Conservation (phyloP, 2,113 vertebrate genomes). For the Lampris incognitus region DNA sequence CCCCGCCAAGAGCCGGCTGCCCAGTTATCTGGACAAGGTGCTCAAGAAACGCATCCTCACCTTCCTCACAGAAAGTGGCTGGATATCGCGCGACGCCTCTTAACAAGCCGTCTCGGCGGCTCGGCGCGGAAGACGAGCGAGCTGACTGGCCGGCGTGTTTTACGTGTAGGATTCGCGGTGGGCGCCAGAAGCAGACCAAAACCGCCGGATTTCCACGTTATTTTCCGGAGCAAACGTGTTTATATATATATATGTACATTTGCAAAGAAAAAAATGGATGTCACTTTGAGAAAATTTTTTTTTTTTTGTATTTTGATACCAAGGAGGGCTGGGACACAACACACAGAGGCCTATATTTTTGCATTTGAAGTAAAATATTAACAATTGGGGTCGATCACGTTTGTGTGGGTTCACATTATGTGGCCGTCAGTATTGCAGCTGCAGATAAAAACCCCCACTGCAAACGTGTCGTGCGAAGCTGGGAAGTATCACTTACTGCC, state of each 20-base stretch:
- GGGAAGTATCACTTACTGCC: not conserved
- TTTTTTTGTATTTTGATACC: conserved; percentile 72
- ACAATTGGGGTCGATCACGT: not conserved
- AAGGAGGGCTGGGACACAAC: conserved; percentile 25
- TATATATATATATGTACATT: conserved; percentile 68
- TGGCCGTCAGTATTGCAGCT: conserved; percentile 20
- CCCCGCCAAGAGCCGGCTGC: conserved; percentile 95
- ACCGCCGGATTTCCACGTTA: conserved; percentile 41
- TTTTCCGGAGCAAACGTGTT: conserved; percentile 27
- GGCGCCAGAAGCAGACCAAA: conserved; percentile 19
- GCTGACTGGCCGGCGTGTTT: conserved; percentile 8
- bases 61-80: conserved; percentile 97
- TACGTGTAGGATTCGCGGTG: not conserved
- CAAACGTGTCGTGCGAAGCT: conserved; percentile 7
- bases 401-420: not conserved
- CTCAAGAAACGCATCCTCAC: conserved; percentile 95
- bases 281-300: conserved; percentile 25
- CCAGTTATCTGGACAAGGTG: conserved; percentile 95
- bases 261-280: conserved; percentile 34
- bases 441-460: not conserved
- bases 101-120: conserved; percentile 71
- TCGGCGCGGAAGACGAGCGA: conserved; percentile 7
- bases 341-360: conserved; percentile 62
- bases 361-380: conserved; percentile 36
- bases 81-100: conserved; percentile 94